These are phyloP conservation scores for Cryptocheilus praepositus DNA, from an alignment of 2,888 invertebrate species.

Conservation along the genomic window DNA sequence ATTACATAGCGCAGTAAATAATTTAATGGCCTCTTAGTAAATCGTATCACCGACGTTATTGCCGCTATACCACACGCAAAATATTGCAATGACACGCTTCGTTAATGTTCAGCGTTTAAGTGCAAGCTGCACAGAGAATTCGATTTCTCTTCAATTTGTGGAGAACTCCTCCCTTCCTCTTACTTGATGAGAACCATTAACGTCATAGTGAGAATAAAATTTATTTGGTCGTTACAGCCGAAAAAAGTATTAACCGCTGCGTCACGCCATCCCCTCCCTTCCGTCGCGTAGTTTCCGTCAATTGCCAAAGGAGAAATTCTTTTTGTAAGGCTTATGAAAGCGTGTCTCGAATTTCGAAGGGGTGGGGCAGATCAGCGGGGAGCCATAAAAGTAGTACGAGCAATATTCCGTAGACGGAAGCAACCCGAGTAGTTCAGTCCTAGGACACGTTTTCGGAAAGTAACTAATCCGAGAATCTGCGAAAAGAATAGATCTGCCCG, in stretches of 20 bases:
- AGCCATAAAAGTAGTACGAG: slow-evolving; percentile 26
- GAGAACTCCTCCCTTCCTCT: neutral
- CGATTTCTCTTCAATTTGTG: neutral
- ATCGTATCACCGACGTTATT: too few relatives aligned
- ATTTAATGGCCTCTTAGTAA: too few relatives aligned
- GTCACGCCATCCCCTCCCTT: too few relatives aligned
- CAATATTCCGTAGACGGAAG: slow-evolving; percentile 16
- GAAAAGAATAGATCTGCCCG: too few relatives aligned
- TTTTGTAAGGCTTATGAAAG: slow-evolving; percentile 36
- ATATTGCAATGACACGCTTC: too few relatives aligned
- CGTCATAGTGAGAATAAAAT: neutral
- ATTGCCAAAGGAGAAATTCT: slow-evolving; percentile 42
- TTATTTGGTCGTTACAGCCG: neutral
- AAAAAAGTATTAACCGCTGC: neutral
- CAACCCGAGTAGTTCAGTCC: slow-evolving; percentile 14
- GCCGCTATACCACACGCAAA: too few relatives aligned
- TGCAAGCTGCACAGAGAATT: neutral
- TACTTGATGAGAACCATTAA: neutral
- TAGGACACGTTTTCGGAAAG: neutral
- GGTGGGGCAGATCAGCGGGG: slow-evolving; percentile 25
- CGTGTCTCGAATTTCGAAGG: slow-evolving; percentile 26
- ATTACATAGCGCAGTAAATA: too few relatives aligned
- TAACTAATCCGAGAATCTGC: too few relatives aligned
- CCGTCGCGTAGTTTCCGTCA: neutral
- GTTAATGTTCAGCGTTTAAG: neutral